Evolutionary conservation across 1,140 invertebrate genomes (phyloP), one percentile per base, ranked within the genome.

Genomic region (Cydia strobilella): DNA sequence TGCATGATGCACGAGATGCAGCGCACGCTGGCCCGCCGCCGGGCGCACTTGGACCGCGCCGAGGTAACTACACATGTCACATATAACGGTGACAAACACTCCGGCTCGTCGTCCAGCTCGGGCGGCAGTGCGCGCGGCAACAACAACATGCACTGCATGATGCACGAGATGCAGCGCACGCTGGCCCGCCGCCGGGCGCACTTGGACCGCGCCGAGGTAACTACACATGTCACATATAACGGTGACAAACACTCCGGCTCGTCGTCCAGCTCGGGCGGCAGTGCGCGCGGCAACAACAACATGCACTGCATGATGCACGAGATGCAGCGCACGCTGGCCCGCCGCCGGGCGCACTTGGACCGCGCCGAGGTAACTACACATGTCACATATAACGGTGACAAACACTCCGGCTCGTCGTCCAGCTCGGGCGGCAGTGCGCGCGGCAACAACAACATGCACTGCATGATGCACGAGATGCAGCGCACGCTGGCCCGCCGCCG

Each of bases 1-100:
- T 97, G 96, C 75, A 97, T 99, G 96, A 98, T 99, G 97, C 97
- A 98, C 89, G 98, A 99, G 94, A 99, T 99, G 97, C 97, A 97
- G 18, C 97, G 97, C 87, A 99, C 98, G 25, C 94, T 99, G 77
- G 98, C 98, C 6, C 94, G 97, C 76, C 94, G 98, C 88, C 94
- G 97, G 83, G 97, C 97, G 74, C 94, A 94, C 75, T 89, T 94
- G 2, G 94, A 94, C 76, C 86, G 89, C 72, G 94, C 92, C 48
- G 93, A 94, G 84, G 94, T 94, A 66, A n/a, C 45, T 39, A 39
- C 1, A 5, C 5, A 42, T 42, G 39, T 10, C 5, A 42, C 1
- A 1, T 12, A 42, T 45, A 45, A 45, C 42, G 42, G 42, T 45
- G 42, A 45, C 42, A 45, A 45, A 3, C 42, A n/a, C n/a, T n/a